Percentiles rank a stretch among this genome's conserved stretches.
Evolutionary conservation across 1,140 invertebrate species (phyloP).

Genomic region (Drosophila trapezifrons): DNA sequence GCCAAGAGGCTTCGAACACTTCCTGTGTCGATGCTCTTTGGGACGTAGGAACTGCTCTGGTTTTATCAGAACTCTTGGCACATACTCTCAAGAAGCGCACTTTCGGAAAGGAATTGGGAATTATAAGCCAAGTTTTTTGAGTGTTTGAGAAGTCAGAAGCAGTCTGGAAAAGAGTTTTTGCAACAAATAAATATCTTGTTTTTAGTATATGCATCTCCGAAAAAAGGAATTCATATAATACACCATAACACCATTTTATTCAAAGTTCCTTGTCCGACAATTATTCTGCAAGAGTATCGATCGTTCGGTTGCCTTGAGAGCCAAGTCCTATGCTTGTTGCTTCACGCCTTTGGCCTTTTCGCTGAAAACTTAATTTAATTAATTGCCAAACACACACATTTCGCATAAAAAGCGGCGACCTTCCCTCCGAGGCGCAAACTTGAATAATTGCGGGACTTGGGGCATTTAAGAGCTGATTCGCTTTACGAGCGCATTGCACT

Average conservation of each 20-base stretch:
- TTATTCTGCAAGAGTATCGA: conserved; percentile 8
- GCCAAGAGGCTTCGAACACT: conserved; percentile 37
- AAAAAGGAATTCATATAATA: too few species aligned
- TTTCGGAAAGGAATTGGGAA: too few species aligned
- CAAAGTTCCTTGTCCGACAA: background rate
- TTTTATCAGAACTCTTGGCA: background rate
- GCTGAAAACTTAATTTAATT: conserved; percentile 82
- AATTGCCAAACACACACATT: conserved; percentile 76
- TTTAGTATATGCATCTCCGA: too few species aligned
- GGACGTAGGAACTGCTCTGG: background rate
- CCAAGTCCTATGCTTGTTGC: conserved; percentile 39
- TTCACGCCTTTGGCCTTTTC: conserved; percentile 79
- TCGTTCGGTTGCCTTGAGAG: background rate
- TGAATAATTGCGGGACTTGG: conserved; percentile 72
- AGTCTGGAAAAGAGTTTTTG: too few species aligned
- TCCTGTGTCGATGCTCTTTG: conserved; percentile 52
- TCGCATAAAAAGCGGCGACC: conserved; percentile 43
- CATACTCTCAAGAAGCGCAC: background rate
- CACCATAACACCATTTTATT: too few species aligned
- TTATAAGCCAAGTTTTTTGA: background rate
- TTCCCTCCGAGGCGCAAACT: conserved; percentile 72
- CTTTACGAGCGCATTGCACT: conserved; percentile 64
- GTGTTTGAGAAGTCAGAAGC: too few species aligned
- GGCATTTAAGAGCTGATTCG: conserved; percentile 76
- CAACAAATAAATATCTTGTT: background rate